Evolutionary conservation across 2,888 invertebrate genomes (phyloP).

Genomic region (Microplitis manilae): DNA sequence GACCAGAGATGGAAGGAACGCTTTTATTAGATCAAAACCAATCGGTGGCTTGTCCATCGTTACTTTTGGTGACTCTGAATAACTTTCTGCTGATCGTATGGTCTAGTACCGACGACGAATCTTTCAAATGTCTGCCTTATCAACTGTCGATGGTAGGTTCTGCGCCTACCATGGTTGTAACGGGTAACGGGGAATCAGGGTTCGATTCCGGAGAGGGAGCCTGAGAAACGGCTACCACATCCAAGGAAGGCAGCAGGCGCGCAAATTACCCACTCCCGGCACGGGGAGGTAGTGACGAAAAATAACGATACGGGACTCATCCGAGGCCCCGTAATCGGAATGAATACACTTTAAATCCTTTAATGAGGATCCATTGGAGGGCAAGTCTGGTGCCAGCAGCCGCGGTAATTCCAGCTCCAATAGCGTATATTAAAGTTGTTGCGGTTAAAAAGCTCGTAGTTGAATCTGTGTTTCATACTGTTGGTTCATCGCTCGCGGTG

Average conservation of each 20-base stretch:
- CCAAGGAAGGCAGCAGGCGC: slow-evolving; percentile 83
- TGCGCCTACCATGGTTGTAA: slow-evolving; percentile 79
- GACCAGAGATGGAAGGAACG: slow-evolving; percentile 69
- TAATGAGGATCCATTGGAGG: too few species aligned
- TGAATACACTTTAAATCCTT: slow-evolving; percentile 75
- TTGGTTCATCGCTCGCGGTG: too few species aligned
- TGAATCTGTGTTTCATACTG: too few species aligned
- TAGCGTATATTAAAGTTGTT: too few species aligned
- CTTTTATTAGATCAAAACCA: neutral
- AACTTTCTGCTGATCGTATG: slow-evolving; percentile 57
- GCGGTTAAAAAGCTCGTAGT: too few species aligned
- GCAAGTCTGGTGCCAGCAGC: too few species aligned
- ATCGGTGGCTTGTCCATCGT: too few species aligned
- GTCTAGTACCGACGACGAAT: slow-evolving; percentile 74
- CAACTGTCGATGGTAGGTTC: slow-evolving; percentile 80
- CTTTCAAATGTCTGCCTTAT: slow-evolving; percentile 81
- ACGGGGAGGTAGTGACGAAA: slow-evolving; percentile 79
- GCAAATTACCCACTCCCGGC: slow-evolving; percentile 76
- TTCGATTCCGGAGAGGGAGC: slow-evolving; percentile 76
- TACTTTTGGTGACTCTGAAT: too few species aligned
- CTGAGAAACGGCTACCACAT: slow-evolving; percentile 81
- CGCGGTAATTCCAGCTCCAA: too few species aligned
- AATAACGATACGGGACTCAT: slow-evolving; percentile 78
- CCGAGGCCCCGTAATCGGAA: slow-evolving; percentile 50
- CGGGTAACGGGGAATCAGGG: slow-evolving; percentile 82